These are phyloP conservation scores for Siphonodentalium dalli DNA, from an alignment of 2,888 invertebrate species.

Conservation along the genomic window DNA sequence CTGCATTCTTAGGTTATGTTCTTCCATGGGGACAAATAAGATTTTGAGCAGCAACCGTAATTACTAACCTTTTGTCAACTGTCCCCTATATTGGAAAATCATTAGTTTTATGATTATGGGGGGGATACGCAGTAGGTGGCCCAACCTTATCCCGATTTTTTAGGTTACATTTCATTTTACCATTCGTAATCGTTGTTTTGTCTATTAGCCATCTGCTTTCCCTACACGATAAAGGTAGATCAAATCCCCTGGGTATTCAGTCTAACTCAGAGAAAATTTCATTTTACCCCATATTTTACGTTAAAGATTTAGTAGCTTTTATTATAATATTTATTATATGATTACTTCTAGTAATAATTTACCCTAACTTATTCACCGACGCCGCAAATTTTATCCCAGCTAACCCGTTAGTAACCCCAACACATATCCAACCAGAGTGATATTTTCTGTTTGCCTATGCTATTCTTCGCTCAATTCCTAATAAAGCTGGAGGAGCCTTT, in stretches of 20 bases:
- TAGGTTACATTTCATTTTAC: conserved; percentile 77
- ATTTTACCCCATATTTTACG: conserved; percentile 74
- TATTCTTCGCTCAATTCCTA: conserved; percentile 81
- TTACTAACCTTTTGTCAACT: conserved; percentile 78
- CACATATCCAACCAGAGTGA: conserved; percentile 85
- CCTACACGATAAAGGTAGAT: conserved; percentile 75
- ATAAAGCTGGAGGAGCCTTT: conserved; percentile 80
- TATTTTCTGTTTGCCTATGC: conserved; percentile 85
- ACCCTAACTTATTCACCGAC: conserved; percentile 73
- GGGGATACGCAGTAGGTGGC: conserved; percentile 78
- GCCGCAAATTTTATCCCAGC: conserved; percentile 79
- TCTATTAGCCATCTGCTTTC: conserved; percentile 74
- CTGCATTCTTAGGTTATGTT: conserved; percentile 78
- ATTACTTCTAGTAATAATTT: conserved; percentile 69
- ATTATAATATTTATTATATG: conserved; percentile 63
- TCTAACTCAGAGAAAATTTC: conserved; percentile 75
- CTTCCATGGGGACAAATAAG: conserved; percentile 81
- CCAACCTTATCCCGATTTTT: conserved; percentile 81
- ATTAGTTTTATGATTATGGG: conserved; percentile 78
- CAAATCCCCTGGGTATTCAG: conserved; percentile 74
- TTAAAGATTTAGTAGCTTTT: conserved; percentile 70
- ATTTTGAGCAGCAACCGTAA: conserved; percentile 82
- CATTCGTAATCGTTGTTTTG: conserved; percentile 73
- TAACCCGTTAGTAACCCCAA: conserved; percentile 75
- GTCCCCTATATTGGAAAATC: conserved; percentile 74